Percentiles rank a stretch among this genome's conserved stretches.
Evolutionary conservation across 2,888 invertebrate genomes (phyloP).

Genomic region (Selenia dentaria): DNA sequence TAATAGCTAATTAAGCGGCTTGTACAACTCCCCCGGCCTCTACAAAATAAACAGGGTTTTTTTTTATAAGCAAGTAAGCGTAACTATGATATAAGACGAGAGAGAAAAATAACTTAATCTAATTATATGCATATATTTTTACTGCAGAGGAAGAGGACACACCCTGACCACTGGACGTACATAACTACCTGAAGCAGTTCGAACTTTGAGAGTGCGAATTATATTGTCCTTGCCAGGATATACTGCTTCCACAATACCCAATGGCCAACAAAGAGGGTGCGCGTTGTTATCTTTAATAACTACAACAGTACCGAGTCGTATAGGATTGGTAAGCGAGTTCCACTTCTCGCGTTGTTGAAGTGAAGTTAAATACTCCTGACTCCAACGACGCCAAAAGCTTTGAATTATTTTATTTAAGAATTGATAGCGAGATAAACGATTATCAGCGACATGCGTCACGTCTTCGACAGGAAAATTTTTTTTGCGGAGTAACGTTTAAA

Average conservation of each 20-base stretch:
- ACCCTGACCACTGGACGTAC: background rate
- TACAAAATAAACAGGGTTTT: too few species aligned
- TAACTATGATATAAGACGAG: too few species aligned
- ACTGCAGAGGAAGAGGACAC: background rate
- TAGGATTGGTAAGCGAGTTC: background rate
- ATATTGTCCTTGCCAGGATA: background rate
- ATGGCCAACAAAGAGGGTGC: background rate
- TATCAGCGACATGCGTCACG: background rate
- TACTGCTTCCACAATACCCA: background rate
- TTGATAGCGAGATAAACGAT: background rate
- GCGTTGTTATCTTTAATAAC: background rate
- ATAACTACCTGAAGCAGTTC: background rate
- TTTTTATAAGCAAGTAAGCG: too few species aligned
- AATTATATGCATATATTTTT: too few species aligned
- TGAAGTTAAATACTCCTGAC: background rate
- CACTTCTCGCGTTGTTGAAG: background rate
- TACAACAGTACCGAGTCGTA: background rate
- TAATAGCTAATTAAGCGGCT: too few species aligned
- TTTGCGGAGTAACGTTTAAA: background rate
- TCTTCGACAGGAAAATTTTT: background rate
- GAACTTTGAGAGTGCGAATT: background rate
- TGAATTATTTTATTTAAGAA: background rate
- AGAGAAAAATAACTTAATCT: too few species aligned
- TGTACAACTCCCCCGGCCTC: too few species aligned
- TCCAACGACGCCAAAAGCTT: background rate